Evolutionary conservation across 1,140 invertebrate species (phyloP), one percentile per base, ranked within the genome.

Genomic region (Drosophila pallidifrons): DNA sequence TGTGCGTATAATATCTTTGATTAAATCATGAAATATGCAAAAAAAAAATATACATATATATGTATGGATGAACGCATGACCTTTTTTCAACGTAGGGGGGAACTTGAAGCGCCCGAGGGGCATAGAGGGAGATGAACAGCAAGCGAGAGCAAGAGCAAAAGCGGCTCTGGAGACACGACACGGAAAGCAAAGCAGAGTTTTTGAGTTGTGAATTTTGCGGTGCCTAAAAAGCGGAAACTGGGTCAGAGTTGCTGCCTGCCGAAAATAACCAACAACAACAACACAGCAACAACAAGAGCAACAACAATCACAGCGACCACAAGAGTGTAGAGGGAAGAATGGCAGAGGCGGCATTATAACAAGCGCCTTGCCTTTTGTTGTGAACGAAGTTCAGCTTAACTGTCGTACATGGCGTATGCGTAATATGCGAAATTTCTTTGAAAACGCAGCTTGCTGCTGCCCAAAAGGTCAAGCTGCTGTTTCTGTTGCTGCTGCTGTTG

Each of bases 21-120:
- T 90, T 89, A 90, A 89, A 90, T 89, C 85, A 89, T 89, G 73
- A 89, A 85, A 79, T 89, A 89, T 89, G 81, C 78, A 89, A 85
- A 89, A 83, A 46, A 7, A 63, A 38, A 63, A 25, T 20, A 51
- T 28, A 3, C 51, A 74, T 57, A 77, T 68, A 11, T 32, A 43
- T 71, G 15, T 54, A 25, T 49, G 15, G 58, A 15, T 55, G 8
- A 45, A 65, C 25, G 28, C 13, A 11, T 59, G 55, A 60, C 66
- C 66, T 69, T 69, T 71, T 64, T 68, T 47, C 13, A 3, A 8
- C 20, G 16, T 28, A 32, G 47, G 51, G 66, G 51, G 66, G 30
- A 30, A 57, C 41, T 41, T 49, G 41, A 47, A 45, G 68, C 38
- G 1, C 15, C 8, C 69, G 51, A 57, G 59, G 47, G 32, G 67